These are phyloP conservation scores for Oryctes rhinoceros DNA, from an alignment of 1,140 invertebrate genomes.

Conservation along the genomic window DNA sequence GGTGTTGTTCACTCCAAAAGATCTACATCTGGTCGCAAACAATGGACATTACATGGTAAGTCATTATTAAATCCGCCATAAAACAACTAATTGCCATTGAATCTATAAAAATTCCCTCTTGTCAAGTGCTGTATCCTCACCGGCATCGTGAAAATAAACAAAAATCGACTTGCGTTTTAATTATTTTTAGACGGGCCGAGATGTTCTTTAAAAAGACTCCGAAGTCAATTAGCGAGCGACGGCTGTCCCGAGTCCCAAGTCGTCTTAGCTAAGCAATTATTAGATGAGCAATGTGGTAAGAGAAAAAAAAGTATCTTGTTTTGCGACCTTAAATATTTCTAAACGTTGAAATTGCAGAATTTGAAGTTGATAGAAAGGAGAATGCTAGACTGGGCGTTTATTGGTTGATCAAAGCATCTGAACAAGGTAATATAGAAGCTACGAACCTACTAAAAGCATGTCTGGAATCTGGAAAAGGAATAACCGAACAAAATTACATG, in stretches of 20 bases:
- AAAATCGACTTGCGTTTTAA: constrained; percentile 20
- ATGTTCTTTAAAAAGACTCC: constrained; percentile 71
- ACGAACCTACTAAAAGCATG: constrained; percentile 82
- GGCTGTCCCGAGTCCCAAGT: constrained; percentile 84
- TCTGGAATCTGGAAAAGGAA: constrained; percentile 78
- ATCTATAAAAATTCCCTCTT: constrained; percentile 17
- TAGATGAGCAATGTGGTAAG: constrained; percentile 75
- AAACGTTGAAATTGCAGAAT: constrained; percentile 59
- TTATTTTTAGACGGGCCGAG: constrained; percentile 69
- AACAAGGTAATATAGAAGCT: constrained; percentile 88
- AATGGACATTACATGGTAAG: constrained; percentile 59
- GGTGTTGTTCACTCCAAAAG: constrained; percentile 57
- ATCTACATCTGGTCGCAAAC: constrained; percentile 58
- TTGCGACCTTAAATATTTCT: constrained; percentile 38
- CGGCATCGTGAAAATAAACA: not conserved
- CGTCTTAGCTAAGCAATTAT: constrained; percentile 76
- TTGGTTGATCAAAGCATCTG: constrained; percentile 89
- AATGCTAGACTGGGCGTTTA: constrained; percentile 78
- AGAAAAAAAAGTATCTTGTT: not conserved
- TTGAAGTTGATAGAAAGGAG: constrained; percentile 67
- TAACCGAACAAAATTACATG: constrained; percentile 80
- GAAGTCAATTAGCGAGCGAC: constrained; percentile 79
- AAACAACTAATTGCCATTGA: not conserved
- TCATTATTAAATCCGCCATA: constrained; percentile 37
- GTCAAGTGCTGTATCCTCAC: constrained; percentile 1